Percentiles rank a stretch among this genome's conserved stretches.
Conservation (phyloP, 2,113 vertebrate genomes). For the Pholis gunnellus region DNA sequence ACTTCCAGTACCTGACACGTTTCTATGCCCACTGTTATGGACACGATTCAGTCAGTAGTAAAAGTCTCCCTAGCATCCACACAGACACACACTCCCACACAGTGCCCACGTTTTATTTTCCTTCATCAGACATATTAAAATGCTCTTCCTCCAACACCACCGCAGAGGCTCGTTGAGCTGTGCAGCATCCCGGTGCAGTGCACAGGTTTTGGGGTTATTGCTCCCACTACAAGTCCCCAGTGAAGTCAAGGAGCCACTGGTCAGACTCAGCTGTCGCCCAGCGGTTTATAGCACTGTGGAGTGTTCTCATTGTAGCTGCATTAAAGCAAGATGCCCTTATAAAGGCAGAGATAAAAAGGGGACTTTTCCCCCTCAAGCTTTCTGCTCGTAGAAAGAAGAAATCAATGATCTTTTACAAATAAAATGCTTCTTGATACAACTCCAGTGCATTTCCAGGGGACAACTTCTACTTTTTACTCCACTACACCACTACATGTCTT, state of each 20-base stretch:
- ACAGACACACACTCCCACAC: neutral
- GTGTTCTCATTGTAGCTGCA: slow-evolving; percentile 8
- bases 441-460: neutral
- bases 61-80: neutral
- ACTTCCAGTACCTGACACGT: neutral
- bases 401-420: slow-evolving; percentile 26
- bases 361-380: neutral
- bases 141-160: slow-evolving; percentile 18
- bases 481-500: neutral
- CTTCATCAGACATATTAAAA: slow-evolving; percentile 35
- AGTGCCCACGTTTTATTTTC: neutral
- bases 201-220: slow-evolving; percentile 34
- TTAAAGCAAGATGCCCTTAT: slow-evolving; percentile 33
- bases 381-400: neutral
- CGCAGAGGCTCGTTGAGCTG: slow-evolving; percentile 27
- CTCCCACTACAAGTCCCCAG: slow-evolving; percentile 18
- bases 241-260: slow-evolving; percentile 13
- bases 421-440: slow-evolving; percentile 3
- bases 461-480: neutral
- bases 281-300: slow-evolving; percentile 23
- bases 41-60: slow-evolving; percentile 1
- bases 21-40: neutral
- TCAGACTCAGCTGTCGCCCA: slow-evolving; percentile 26
- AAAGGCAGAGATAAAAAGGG: slow-evolving; percentile 18
- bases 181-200: neutral